A percentile compares a stretch with the other conserved stretches of the same genome.
Conservation (phyloP, 2,113 vertebrate species). For the Accipiter cooperii region DNA sequence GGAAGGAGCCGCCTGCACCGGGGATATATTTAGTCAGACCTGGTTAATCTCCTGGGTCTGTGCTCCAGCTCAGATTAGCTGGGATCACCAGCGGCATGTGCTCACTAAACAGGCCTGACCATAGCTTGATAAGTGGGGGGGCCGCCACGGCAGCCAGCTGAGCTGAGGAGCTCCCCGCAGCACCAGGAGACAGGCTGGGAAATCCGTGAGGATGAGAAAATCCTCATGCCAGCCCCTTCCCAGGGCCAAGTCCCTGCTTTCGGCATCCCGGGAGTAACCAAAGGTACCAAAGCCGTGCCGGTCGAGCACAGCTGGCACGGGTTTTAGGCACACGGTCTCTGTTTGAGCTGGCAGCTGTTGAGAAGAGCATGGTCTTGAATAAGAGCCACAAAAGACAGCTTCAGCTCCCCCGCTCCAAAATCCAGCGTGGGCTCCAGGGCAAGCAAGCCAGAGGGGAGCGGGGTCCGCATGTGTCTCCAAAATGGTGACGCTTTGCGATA, state of each 20-base stretch:
- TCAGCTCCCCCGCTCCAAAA: background rate
- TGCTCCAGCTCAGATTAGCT: background rate
- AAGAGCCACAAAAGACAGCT: background rate
- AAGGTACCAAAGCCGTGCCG: too few relatives aligned
- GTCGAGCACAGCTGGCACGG: accelerated
- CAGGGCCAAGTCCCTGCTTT: background rate
- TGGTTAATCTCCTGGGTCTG: background rate
- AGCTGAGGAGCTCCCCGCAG: background rate
- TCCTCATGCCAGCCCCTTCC: accelerated
- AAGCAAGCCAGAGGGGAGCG: background rate
- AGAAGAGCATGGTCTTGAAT: background rate
- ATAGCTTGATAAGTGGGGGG: background rate
- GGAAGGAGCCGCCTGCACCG: background rate
- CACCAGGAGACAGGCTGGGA: background rate
- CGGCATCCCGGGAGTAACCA: accelerated
- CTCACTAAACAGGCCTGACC: background rate
- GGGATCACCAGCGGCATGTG: background rate
- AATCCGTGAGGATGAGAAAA: background rate
- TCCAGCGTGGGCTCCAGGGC: background rate
- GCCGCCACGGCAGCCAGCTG: background rate
- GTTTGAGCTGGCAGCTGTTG: background rate
- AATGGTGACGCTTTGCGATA: accelerated
- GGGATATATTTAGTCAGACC: background rate
- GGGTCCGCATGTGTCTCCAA: accelerated
- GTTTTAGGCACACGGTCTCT: background rate